Evolutionary conservation across 35 echinoderm and acorn worm genomes (phyloP).

Genomic region (Nesometra sesokonis): DNA sequence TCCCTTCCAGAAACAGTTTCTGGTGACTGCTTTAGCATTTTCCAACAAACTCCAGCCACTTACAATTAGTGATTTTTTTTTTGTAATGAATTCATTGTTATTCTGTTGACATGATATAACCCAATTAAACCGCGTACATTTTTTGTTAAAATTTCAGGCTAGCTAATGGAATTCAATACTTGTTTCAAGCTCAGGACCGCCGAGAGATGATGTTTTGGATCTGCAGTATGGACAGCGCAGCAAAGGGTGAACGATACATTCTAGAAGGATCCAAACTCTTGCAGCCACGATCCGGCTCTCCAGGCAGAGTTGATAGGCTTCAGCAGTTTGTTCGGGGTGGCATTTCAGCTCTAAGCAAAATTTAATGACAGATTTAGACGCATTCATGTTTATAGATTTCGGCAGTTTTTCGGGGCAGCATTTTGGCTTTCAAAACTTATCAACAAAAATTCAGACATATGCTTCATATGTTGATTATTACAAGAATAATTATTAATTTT

Average conservation of each 20-base stretch:
- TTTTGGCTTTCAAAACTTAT: too few species aligned
- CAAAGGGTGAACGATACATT: neutral
- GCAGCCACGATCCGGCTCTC: slow-evolving; percentile 41
- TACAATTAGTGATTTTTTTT: too few species aligned
- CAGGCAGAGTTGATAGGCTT: slow-evolving; percentile 46
- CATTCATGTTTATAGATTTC: slow-evolving; percentile 70
- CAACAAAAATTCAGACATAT: too few species aligned
- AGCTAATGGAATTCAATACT: slow-evolving; percentile 43
- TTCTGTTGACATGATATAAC: too few species aligned
- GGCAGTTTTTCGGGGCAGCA: too few species aligned
- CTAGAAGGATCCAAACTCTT: slow-evolving; percentile 11
- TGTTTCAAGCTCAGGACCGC: slow-evolving; percentile 70
- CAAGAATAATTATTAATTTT: too few species aligned
- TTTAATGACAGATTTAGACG: slow-evolving; percentile 9
- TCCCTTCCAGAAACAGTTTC: too few species aligned
- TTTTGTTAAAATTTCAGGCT: slow-evolving; percentile 6
- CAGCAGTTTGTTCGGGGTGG: slow-evolving; percentile 50
- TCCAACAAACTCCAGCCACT: too few species aligned
- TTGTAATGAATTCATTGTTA: too few species aligned
- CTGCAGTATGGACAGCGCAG: slow-evolving; percentile 52
- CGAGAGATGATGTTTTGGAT: slow-evolving; percentile 89
- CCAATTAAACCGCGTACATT: too few species aligned
- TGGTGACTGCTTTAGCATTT: too few species aligned
- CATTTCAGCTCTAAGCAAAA: slow-evolving; percentile 59
- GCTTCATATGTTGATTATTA: too few species aligned